Base-by-base conservation (phyloP, 2,113 vertebrate species). In the Orientallactaga bullata region DNA sequence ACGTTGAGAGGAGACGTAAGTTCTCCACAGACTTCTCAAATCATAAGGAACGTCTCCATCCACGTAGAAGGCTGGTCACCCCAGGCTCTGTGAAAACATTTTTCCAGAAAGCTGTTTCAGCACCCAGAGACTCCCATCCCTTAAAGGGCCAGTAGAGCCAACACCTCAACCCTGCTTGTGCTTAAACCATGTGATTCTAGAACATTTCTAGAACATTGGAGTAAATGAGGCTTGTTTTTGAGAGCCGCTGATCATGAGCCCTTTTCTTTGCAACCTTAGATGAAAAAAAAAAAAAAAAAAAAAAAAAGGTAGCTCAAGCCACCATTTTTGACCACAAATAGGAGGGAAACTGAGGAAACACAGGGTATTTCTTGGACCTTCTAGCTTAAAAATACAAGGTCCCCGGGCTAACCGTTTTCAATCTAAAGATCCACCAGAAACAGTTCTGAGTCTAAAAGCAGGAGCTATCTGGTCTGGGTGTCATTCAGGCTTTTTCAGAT, bases 111-210 rank as follows among this genome's bases (percentile, higher is more conserved):
- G 58, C 42, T 3, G 37, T 82, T 32, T 71, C 12, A n/a, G 89
- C 37, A 35, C 63, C 78, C 92, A 94, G 79, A 97, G 93, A 92
- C 91, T 95, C 93, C 89, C 85, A 88, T 0, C 78, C 94, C 76
- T 92, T 88, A 91, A 91, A 89, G 92, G 89, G 81, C 96, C 96
- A 88, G 94, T 86, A 85, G 24, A 65, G 87, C 88, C 83, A 95
- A 79, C 93, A 95, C 89, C 93, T 95, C 61, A 11, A 79, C 51
- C 77, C 66, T 68, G 0, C 0, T 84, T 90, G 88, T 90, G 94
- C 92, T 93, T 3, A 72, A 47, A 26, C 60, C 26, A 1, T 60
- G 32, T 2, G 26, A 85, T 16, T 13, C 58, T 23, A 74, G 87
- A 24, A 73, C 51, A 6, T 4, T 74, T 55, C 81, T 35, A 17